Evolutionary conservation across 2,888 invertebrate species (phyloP).

Genomic region (Folsomia manolachei): DNA sequence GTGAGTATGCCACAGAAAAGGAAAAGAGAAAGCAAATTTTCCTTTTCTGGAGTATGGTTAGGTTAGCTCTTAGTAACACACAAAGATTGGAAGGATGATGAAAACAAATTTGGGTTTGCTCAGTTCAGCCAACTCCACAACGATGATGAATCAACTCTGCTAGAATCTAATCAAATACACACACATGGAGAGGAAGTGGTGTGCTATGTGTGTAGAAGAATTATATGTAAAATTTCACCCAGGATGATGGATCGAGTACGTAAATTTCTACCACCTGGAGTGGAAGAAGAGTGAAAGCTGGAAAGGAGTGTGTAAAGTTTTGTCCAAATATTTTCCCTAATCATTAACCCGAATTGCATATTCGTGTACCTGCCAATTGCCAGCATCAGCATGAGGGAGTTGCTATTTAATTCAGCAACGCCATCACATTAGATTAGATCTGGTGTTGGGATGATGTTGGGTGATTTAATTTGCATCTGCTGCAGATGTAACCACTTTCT

Average conservation of each 20-base stretch:
- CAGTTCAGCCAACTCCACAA: not conserved
- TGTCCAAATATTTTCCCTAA: constrained; percentile 11
- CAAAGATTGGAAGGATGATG: not conserved
- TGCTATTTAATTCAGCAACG: constrained; percentile 2
- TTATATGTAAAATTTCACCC: not conserved
- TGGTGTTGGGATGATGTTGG: not conserved
- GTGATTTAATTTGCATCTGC: not conserved
- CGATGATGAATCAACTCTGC: not conserved
- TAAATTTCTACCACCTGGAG: constrained; percentile 1
- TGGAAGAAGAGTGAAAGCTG: no score
- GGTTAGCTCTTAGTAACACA: not conserved
- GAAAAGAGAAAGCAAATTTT: not conserved
- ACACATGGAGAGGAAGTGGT: no score
- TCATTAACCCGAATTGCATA: constrained; percentile 12
- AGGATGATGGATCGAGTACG: no score
- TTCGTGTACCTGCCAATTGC: constrained; percentile 11
- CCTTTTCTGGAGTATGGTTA: not conserved
- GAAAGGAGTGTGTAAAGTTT: no score
- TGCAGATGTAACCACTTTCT: not conserved
- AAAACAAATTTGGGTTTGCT: not conserved
- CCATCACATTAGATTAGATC: not conserved
- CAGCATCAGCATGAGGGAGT: constrained; percentile 3
- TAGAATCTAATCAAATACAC: no score
- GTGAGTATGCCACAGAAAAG: not conserved
- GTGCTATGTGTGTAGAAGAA: no score